These are phyloP conservation scores for Drosophila suboccidentalis DNA, from an alignment of 2,888 invertebrate genomes.

Conservation along the genomic window DNA sequence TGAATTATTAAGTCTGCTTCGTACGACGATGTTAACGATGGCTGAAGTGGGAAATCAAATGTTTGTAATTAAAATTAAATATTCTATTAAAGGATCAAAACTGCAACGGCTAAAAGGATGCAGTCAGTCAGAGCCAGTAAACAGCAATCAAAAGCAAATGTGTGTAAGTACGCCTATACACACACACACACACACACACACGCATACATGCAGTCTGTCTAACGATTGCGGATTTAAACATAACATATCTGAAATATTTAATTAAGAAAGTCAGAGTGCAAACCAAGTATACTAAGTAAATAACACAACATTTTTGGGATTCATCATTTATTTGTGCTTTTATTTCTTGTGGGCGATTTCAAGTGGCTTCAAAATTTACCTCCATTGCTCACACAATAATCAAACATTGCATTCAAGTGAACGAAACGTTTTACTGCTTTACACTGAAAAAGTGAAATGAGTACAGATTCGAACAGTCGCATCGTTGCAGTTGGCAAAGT, in stretches of 20 bases:
- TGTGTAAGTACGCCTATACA: conserved; percentile 58
- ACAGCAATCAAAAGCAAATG: conserved; percentile 77
- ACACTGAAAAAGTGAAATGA: too few species aligned
- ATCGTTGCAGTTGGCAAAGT: too few species aligned
- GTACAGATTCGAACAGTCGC: too few species aligned
- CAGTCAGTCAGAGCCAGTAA: conserved; percentile 64
- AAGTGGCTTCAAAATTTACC: too few species aligned
- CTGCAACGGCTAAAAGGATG: conserved; percentile 76
- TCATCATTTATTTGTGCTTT: too few species aligned
- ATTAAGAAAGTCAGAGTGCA: conserved; percentile 48
- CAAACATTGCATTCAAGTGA: too few species aligned
- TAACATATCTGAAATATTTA: conserved; percentile 76
- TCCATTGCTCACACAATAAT: not conserved
- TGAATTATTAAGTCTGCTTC: conserved; percentile 70
- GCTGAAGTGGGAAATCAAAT: conserved; percentile 81
- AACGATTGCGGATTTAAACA: conserved; percentile 46
- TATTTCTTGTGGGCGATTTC: too few species aligned
- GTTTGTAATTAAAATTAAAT: conserved; percentile 82
- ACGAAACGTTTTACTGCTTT: too few species aligned
- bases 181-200: conserved; percentile 17
- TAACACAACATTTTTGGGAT: not conserved
- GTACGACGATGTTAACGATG: conserved; percentile 23
- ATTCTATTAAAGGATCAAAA: conserved; percentile 82
- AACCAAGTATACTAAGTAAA: conserved; percentile 25
- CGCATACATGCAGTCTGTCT: not conserved